phyloP scores from a whole-genome alignment of 37 sponge, comb jelly and placozoan species.

The Eunapius fragilis region DNA sequence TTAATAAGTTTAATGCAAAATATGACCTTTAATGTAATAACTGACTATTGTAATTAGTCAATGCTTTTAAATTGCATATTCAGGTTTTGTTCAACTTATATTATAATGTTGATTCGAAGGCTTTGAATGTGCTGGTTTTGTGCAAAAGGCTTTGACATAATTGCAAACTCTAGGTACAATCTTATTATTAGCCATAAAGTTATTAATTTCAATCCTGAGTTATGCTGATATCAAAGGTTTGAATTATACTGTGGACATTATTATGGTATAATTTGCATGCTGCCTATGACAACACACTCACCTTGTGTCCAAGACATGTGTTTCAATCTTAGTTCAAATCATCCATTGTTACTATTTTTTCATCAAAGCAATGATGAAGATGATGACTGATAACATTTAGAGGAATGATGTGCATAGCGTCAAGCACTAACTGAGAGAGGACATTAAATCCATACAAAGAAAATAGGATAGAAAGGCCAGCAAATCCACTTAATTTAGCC shows the following conservation, averaged over 20 bases:
- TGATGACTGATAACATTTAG: neutral
- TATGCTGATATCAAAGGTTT: too few relatives aligned
- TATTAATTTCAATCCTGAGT: too few relatives aligned
- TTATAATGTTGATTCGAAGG: too few relatives aligned
- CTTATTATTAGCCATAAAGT: too few relatives aligned
- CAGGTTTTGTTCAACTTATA: neutral
- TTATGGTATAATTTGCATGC: neutral
- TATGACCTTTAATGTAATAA: too few relatives aligned
- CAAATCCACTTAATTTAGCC: neutral
- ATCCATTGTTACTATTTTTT: neutral
- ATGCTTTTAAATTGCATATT: too few relatives aligned
- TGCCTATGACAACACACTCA: neutral
- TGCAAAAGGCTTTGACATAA: too few relatives aligned
- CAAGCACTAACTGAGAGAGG: neutral
- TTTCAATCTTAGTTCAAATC: neutral
- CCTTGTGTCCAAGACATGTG: neutral
- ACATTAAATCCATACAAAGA: neutral
- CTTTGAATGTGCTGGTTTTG: too few relatives aligned
- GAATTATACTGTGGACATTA: neutral
- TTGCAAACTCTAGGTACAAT: too few relatives aligned
- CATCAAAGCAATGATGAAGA: neutral
- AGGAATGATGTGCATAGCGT: conserved; percentile 9
- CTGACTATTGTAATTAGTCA: too few relatives aligned
- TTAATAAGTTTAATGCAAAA: too few relatives aligned
- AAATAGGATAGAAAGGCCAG: neutral